Evolutionary conservation across 2,888 invertebrate genomes (phyloP), one percentile per base, ranked within the genome.

Genomic region (Linnaemya tessellans): DNA sequence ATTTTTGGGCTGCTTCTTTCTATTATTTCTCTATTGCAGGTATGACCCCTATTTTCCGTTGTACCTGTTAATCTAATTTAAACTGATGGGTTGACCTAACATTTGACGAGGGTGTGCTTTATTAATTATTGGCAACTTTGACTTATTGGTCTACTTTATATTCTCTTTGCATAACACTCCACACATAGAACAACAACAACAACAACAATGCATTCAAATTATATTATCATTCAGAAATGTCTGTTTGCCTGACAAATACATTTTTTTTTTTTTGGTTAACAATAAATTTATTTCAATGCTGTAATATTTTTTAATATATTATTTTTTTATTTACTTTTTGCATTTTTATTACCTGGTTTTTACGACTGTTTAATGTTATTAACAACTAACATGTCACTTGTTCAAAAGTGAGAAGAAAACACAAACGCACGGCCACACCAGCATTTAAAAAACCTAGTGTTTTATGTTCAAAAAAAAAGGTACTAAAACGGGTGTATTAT

Each of bases 351-450:
- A 77, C 77, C 56, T 60, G 68, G 20, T 35, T 30, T 83, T 83
- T 73, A 73, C 67, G 71, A 78, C 54, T 51, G 22, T 73, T 78
- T 74, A 73, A 79, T 74, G 62, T 74, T 84, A 79, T 74, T 74
- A 62, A 73, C 68, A 78, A 62, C 67, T 73, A 73, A 78, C 73
- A 73, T 83, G 77, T 77, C 77, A 78, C 65, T 78, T 67, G 38
- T 41, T 22, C 18, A 64, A 62, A n/a, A 68, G 38, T 49, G 43
- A 75, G 54, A 10, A 68, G 20, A 43, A 62, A 46, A 11, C 1
- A 18, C 1, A 5, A n/a, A 43, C 15, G 35, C 41, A 64, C 43
- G 20, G 1, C 22, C 51, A 54, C 41, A 49, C 35, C 2, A 22
- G n/a, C 20, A 30, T 30, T 10, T 1, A 22, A 18, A 58, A 43